Evolutionary conservation across 2,888 invertebrate genomes (phyloP).

Genomic region (Callinectes sapidus): DNA sequence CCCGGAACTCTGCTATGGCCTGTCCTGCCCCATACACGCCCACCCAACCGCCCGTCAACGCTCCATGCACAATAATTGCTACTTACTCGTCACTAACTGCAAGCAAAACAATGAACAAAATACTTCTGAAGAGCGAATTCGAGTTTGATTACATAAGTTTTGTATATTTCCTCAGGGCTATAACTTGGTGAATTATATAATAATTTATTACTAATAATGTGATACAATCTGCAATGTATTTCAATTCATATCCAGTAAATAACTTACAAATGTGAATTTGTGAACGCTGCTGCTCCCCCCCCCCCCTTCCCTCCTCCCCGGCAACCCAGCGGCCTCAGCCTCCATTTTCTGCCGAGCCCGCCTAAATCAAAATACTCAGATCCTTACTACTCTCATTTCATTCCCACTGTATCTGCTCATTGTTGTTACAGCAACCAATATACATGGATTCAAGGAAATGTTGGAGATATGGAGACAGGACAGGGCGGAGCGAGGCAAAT

Average conservation of each 20-base stretch:
- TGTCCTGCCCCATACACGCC: not conserved
- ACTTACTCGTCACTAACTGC: not conserved
- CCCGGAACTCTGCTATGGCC: not conserved
- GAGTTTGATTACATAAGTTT: slow-evolving; percentile 1
- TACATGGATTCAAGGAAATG: too few species aligned
- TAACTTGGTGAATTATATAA: not conserved
- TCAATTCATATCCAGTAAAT: not conserved
- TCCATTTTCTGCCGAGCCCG: slow-evolving; percentile 7
- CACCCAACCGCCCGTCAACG: not conserved
- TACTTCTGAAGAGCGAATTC: not conserved
- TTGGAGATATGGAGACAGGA: too few species aligned
- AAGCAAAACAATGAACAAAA: slow-evolving; percentile 26
- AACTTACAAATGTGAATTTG: not conserved
- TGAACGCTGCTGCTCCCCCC: not conserved
- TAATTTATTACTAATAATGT: not conserved
- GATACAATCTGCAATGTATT: not conserved
- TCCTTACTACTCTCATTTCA: not conserved
- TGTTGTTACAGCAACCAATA: too few species aligned
- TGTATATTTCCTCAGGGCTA: not conserved
- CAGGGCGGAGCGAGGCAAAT: too few species aligned
- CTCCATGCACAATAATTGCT: not conserved
- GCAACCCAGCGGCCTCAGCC: not conserved
- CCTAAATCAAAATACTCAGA: not conserved
- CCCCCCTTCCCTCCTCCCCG: not conserved
- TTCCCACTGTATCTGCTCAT: not conserved